These are phyloP conservation scores for Scophthalmus maximus DNA, from an alignment of 2,113 vertebrate species.

Conservation along the genomic window DNA sequence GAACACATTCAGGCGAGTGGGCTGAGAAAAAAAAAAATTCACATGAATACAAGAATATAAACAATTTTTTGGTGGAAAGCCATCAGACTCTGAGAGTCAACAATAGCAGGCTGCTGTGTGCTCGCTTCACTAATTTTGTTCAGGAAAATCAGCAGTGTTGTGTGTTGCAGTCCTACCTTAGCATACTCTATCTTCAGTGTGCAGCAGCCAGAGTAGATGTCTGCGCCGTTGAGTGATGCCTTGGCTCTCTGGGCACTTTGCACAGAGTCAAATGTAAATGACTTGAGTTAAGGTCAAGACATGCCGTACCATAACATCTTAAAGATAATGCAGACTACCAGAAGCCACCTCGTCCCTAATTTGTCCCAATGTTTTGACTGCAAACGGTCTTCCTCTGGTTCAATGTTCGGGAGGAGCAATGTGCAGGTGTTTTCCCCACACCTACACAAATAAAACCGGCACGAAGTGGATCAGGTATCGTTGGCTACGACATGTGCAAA, in stretches of 20 bases:
- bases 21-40: no score
- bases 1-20: slow-evolving; percentile 96
- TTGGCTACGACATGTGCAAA: no score
- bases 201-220: slow-evolving; percentile 97
- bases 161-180: slow-evolving; percentile 83
- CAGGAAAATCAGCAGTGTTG: background rate
- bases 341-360: no score
- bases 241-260: slow-evolving; percentile 97
- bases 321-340: background rate
- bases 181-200: slow-evolving; percentile 98
- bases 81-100: background rate
- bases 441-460: no score
- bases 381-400: no score
- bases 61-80: no score
- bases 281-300: slow-evolving; percentile 80
- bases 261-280: slow-evolving; percentile 91
- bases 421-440: no score
- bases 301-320: background rate
- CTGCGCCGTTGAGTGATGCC: slow-evolving; percentile 94
- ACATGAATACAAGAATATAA: no score
- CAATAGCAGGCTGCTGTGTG: background rate
- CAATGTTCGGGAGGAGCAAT: no score
- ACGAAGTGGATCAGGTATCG: no score
- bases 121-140: background rate
- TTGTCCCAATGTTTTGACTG: no score